Evolutionary conservation across 1,140 invertebrate genomes (phyloP).

Genomic region (Dendrolimus kikuchii): DNA sequence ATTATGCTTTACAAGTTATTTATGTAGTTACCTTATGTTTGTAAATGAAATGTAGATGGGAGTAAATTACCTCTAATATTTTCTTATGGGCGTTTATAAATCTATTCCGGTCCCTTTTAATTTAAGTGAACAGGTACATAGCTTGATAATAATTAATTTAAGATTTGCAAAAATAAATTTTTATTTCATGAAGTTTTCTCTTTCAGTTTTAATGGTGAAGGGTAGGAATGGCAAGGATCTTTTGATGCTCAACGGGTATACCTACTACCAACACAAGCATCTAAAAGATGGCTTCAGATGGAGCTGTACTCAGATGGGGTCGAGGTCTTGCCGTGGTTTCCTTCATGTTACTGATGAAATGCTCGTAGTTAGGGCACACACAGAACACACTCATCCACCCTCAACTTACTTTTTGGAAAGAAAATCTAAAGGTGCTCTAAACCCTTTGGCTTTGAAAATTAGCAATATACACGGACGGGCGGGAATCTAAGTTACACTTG

Average conservation of each 20-base stretch:
- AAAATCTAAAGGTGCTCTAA: slow-evolving; percentile 20
- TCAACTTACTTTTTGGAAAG: slow-evolving; percentile 41
- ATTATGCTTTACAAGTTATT: no score
- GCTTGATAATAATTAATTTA: no score
- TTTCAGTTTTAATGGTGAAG: slow-evolving; percentile 59
- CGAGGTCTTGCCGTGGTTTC: slow-evolving; percentile 56
- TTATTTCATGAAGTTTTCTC: slow-evolving; percentile 8
- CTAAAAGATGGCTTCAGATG: slow-evolving; percentile 51
- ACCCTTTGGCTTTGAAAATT: slow-evolving; percentile 37
- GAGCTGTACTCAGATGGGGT: slow-evolving; percentile 65
- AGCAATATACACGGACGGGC: slow-evolving; percentile 34
- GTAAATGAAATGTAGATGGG: no score
- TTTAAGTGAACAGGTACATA: no score
- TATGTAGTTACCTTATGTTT: no score
- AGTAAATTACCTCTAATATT: no score
- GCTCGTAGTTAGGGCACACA: slow-evolving; percentile 48
- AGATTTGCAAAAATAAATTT: neutral
- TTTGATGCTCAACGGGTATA: slow-evolving; percentile 59
- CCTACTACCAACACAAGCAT: slow-evolving; percentile 57
- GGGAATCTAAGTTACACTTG: slow-evolving; percentile 1
- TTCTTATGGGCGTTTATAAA: no score
- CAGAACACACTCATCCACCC: slow-evolving; percentile 54
- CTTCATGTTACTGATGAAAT: slow-evolving; percentile 55
- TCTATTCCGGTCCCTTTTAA: no score
- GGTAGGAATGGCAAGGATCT: slow-evolving; percentile 52